Percentiles rank a stretch among this genome's conserved stretches.
phyloP scores from a whole-genome alignment of 2,113 vertebrate species.

The Ceuthmochares aereus region DNA sequence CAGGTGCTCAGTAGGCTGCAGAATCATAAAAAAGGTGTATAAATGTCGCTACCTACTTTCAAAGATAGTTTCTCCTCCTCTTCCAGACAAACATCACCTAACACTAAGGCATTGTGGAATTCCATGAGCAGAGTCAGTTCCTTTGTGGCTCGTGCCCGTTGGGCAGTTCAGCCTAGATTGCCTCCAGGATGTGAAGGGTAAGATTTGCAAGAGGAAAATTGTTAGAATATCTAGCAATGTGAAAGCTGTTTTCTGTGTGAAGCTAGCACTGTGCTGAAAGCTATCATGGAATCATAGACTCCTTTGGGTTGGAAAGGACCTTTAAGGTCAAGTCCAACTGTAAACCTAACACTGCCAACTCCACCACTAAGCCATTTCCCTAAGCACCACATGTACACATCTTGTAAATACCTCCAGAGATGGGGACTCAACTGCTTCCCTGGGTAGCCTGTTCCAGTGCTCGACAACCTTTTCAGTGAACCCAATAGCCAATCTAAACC shows the following conservation, averaged over 20 bases:
- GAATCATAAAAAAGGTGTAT: not conserved
- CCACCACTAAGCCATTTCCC: no score
- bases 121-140: not conserved
- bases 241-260: not conserved
- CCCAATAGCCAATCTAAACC: no score
- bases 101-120: accelerated
- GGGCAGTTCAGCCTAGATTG: not conserved
- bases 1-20: not conserved
- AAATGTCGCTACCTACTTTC: not conserved
- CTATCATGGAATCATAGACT: not conserved
- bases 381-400: no score
- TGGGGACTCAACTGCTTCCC: no score
- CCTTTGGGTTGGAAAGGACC: no score
- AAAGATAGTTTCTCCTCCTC: not conserved
- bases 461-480: no score
- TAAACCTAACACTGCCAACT: no score
- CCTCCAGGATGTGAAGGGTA: not conserved
- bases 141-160: not conserved
- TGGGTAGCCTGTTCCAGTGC: no score
- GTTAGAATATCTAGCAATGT: not conserved
- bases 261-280: not conserved
- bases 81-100: not conserved
- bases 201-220: not conserved
- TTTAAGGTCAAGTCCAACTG: no score
- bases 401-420: no score